Percentiles rank a stretch among this genome's conserved stretches.
These are phyloP conservation scores for Drosophila formosana DNA, from an alignment of 2,888 invertebrate genomes.

Conservation along the genomic window DNA sequence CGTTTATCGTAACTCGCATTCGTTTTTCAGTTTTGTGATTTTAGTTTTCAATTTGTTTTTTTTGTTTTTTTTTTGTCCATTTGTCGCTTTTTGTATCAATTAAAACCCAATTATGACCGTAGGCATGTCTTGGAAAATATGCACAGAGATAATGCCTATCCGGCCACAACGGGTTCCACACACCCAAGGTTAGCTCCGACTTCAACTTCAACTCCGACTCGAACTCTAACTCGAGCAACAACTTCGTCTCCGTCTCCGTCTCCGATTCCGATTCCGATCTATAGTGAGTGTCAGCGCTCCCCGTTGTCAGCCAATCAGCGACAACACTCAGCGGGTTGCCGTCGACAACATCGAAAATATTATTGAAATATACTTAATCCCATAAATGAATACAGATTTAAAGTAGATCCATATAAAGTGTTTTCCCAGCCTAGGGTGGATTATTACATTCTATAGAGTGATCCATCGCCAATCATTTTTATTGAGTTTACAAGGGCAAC, in stretches of 20 bases:
- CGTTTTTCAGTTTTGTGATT: slow-evolving; percentile 4
- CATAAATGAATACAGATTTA: slow-evolving; percentile 5
- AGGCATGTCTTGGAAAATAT: slow-evolving; percentile 68
- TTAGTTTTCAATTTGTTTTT: slow-evolving; percentile 30
- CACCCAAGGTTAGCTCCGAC: slow-evolving; percentile 18
- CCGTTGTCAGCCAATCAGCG: slow-evolving; percentile 56
- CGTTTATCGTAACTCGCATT: slow-evolving; percentile 10
- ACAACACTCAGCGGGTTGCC: slow-evolving; percentile 43
- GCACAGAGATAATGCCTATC: slow-evolving; percentile 62
- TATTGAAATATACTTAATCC: slow-evolving; percentile 36
- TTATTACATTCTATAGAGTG: neutral
- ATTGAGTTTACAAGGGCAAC: too few species aligned
- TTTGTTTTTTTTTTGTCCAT: slow-evolving; percentile 20
- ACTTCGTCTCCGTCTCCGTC: neutral
- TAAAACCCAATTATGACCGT: slow-evolving; percentile 68
- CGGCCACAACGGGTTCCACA: slow-evolving; percentile 69
- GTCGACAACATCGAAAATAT: slow-evolving; percentile 28
- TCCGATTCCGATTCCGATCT: slow-evolving; percentile 12
- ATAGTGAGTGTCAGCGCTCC: slow-evolving; percentile 34
- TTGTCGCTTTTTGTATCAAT: slow-evolving; percentile 64
- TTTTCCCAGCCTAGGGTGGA: neutral
- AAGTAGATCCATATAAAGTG: neutral
- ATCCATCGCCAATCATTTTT: too few species aligned
- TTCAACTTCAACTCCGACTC: slow-evolving; percentile 6
- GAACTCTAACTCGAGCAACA: slow-evolving; percentile 15